Conservation (phyloP, 2,797 vertebrate species). For the Sebastes itinus region DNA sequence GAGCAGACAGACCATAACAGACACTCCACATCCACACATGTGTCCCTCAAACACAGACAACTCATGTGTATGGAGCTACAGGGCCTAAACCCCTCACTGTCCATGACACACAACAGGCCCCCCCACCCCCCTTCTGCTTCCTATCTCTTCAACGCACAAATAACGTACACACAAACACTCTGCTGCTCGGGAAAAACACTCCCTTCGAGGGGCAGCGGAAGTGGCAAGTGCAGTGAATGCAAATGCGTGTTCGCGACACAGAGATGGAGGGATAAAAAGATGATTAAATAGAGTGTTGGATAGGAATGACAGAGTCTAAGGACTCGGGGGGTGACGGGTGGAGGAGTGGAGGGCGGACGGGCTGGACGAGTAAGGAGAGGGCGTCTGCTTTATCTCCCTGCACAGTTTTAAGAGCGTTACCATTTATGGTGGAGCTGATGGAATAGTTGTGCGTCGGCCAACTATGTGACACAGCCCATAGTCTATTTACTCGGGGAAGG, state of each 20-base stretch:
- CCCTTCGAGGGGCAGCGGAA: background rate
- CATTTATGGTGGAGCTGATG: conserved; percentile 83
- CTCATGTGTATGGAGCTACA: conserved; percentile 10
- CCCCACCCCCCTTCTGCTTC: conserved; percentile 8
- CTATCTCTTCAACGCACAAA: conserved; percentile 34
- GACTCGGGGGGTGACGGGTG: conserved; percentile 33
- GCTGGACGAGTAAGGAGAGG: conserved; percentile 35
- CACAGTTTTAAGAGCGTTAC: conserved; percentile 71
- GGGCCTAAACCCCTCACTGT: conserved; percentile 2
- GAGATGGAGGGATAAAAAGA: conserved; percentile 41
- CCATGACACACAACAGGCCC: conserved; percentile 43
- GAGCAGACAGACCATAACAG: background rate
- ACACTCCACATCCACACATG: background rate
- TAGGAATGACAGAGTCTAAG: conserved; percentile 36
- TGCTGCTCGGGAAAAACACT: background rate
- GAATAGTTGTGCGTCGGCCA: conserved; percentile 77
- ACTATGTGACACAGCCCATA: conserved; percentile 70
- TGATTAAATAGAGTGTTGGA: conserved; percentile 55
- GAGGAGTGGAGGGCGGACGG: conserved; percentile 37
- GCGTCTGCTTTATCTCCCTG: conserved; percentile 69
- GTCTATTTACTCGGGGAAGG: conserved; percentile 67
- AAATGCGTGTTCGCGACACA: background rate
- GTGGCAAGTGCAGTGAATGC: background rate
- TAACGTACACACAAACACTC: conserved; percentile 5
- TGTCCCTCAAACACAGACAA: conserved; percentile 10